Base-by-base conservation (phyloP, 2,113 vertebrate genomes). In the Motacilla alba region DNA sequence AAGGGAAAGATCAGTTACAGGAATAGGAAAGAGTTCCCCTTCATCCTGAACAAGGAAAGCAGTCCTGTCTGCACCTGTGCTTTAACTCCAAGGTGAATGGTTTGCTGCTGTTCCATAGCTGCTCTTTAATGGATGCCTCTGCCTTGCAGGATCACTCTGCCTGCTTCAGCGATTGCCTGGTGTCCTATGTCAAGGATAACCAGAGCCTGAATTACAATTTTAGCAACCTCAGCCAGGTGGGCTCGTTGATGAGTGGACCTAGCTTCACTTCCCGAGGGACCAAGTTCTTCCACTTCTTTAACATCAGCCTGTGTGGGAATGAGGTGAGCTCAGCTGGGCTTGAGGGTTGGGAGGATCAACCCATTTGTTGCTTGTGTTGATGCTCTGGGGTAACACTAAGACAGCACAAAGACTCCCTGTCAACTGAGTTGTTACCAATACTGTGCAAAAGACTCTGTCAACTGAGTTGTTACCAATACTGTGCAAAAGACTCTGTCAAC, bases 231-330 rank as follows among this genome's bases (percentile, higher is more conserved):
- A 98, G 98, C 56, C 97, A 96, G 7, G 98, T 98, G 49, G 98
- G 98, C 21, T 99, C 98, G 0, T 94, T 99, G 87, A 99, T 99
- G 98, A 99, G 99, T 0, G 99, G 99, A 21, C 99, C 99, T 5
- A 99, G 99, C 96, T 99, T 99, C 86, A 99, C 99, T 15, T 99
- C 99, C 64, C 99, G 99, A 96, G 99, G 99, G 86, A 99, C 99
- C 55, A 99, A 99, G 83, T 99, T 99, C 97, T 99, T 99, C 94
- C 99, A 99, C 91, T 98, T 99, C 93, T 99, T 99, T 96, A 99
- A 99, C 79, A 99, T 99, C 97, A 99, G 99, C 96, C 97, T 99
- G 47, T 99, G 99, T 97, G 99, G 99, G 68, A 98, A 98, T 84
- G 98, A 98, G 98, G 99, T 99, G 95, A 98, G 98, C 39, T 86